Evolutionary conservation across 2,888 invertebrate genomes (phyloP).

Genomic region (Leptinotarsa rubiginosa): DNA sequence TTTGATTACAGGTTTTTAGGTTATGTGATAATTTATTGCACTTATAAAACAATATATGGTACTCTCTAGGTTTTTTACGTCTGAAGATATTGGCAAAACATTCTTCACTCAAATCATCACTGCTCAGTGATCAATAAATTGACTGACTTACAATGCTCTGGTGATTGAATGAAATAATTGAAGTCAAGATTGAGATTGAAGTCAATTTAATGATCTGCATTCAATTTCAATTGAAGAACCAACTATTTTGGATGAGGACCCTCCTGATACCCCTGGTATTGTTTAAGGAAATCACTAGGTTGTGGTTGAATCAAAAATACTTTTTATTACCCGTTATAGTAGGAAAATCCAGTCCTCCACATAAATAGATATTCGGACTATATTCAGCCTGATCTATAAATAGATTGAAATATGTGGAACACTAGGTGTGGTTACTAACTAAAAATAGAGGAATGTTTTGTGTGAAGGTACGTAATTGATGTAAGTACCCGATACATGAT

Average conservation of each 20-base stretch:
- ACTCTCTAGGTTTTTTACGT: too few species aligned
- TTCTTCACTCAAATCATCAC: too few species aligned
- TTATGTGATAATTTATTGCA: too few species aligned
- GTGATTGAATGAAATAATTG: neutral
- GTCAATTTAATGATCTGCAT: too few species aligned
- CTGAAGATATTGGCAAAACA: too few species aligned
- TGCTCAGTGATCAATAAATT: neutral
- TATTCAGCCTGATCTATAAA: constrained; percentile 45
- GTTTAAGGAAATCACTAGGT: too few species aligned
- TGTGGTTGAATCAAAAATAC: neutral
- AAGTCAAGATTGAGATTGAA: too few species aligned
- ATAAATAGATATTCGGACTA: constrained; percentile 2
- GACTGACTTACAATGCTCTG: neutral
- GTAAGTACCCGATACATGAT: neutral
- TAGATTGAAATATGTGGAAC: constrained; percentile 53
- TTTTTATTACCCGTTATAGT: neutral
- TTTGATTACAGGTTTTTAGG: too few species aligned
- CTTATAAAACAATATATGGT: too few species aligned
- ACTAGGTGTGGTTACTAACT: constrained; percentile 43
- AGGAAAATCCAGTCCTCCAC: neutral
- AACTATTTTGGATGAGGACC: too few species aligned
- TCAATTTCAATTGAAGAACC: too few species aligned
- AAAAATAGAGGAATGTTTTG: constrained; percentile 33
- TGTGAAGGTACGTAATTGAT: neutral
- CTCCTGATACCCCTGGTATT: too few species aligned